These are phyloP conservation scores for Lasioglossum vierecki DNA, from an alignment of 2,888 invertebrate species.

Conservation along the genomic window DNA sequence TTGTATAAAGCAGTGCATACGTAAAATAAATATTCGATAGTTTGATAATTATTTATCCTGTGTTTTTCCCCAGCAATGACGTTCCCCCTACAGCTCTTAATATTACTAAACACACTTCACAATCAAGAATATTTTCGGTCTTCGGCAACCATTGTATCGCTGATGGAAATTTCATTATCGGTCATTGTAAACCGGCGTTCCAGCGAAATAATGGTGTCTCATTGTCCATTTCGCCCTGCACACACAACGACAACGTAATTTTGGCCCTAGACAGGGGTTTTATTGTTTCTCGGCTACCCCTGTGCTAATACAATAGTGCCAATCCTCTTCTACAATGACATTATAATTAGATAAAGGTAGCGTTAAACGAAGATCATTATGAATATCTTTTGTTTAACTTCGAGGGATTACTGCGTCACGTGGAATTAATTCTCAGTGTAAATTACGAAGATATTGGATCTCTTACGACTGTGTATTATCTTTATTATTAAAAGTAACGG, in stretches of 20 bases:
- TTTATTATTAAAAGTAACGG: neutral
- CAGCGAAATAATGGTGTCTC: slow-evolving; percentile 7
- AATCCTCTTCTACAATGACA: slow-evolving; percentile 2
- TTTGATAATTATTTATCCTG: neutral
- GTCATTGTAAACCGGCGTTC: neutral
- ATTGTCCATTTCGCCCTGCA: neutral
- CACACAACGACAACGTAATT: slow-evolving; percentile 1
- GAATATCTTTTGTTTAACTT: neutral
- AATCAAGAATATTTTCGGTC: neutral
- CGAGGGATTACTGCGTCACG: neutral
- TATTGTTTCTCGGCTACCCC: neutral
- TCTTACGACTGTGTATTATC: neutral
- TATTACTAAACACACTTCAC: neutral
- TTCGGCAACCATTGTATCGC: neutral
- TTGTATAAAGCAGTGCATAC: neutral
- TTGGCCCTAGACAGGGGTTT: slow-evolving; percentile 2
- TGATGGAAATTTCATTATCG: slow-evolving; percentile 7
- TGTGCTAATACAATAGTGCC: neutral
- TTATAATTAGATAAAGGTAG: neutral
- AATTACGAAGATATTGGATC: neutral
- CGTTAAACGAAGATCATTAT: neutral
- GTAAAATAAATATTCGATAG: neutral
- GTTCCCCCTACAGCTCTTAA: neutral
- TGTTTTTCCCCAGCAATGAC: neutral
- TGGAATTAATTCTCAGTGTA: neutral